phyloP scores from a whole-genome alignment of 1,140 invertebrate species.

The Littorina saxatilis region DNA sequence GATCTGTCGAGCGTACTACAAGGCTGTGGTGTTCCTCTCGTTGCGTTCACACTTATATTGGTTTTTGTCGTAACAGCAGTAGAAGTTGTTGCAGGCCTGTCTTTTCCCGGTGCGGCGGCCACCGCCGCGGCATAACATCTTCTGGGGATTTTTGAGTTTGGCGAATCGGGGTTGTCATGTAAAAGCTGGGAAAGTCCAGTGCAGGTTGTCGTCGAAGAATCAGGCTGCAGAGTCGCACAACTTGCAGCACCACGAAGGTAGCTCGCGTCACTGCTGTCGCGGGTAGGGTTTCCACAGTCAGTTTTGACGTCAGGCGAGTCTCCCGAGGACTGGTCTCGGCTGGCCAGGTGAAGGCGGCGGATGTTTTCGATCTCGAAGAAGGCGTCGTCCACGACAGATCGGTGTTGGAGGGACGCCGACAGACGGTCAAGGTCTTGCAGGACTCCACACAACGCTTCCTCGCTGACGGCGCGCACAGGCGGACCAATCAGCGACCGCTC shows the following conservation, averaged over 20 bases:
- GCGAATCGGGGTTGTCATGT: neutral
- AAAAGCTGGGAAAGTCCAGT: no score
- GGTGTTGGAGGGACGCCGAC: constrained; percentile 18
- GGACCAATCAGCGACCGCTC: constrained; percentile 36
- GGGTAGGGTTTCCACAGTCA: no score
- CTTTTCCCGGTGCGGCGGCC: neutral
- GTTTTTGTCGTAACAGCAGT: no score
- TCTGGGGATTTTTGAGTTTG: neutral
- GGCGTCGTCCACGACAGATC: constrained; percentile 42
- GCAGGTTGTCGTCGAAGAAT: no score
- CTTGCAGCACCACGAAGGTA: no score
- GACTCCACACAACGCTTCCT: constrained; percentile 37
- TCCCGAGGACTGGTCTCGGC: neutral
- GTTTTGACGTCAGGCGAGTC: neutral
- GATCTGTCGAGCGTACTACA: no score
- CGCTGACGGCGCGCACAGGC: constrained; percentile 38
- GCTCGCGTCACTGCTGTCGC: no score
- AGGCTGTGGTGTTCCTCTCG: no score
- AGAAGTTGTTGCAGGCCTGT: neutral
- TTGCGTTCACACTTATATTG: neutral
- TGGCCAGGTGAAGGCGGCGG: constrained; percentile 26
- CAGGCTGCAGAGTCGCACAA: no score
- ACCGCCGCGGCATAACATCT: constrained; percentile 3
- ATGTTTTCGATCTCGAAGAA: constrained; percentile 47
- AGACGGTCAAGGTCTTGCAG: constrained; percentile 41